These are phyloP conservation scores for Drosophila villosipedis DNA, from an alignment of 2,888 invertebrate genomes.

Conservation along the genomic window DNA sequence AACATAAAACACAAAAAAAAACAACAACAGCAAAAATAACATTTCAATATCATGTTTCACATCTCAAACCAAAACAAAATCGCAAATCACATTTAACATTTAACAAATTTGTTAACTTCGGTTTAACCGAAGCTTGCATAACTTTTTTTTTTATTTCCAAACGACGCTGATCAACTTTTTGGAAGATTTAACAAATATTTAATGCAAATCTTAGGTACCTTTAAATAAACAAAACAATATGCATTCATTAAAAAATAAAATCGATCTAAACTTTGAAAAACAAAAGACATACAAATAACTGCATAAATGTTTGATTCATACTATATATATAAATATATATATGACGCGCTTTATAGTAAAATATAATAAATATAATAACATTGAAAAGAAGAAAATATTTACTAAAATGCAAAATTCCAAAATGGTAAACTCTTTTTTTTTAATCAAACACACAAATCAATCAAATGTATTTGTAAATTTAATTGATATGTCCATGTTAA, in stretches of 20 bases:
- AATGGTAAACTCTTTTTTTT: constrained; percentile 32
- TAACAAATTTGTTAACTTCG: constrained; percentile 37
- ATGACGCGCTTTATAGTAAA: constrained; percentile 56
- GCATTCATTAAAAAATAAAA: constrained; percentile 45
- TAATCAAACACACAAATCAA: constrained; percentile 21
- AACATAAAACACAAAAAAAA: constrained; percentile 17
- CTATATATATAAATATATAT: constrained; percentile 20
- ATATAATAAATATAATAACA: constrained; percentile 5
- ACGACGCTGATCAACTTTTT: constrained; percentile 11
- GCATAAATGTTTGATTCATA: constrained; percentile 65
- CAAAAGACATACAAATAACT: constrained; percentile 32
- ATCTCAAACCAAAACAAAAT: constrained; percentile 52
- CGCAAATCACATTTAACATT: constrained; percentile 4
- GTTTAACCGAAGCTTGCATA: constrained; percentile 45
- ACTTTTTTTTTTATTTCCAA: constrained; percentile 23
- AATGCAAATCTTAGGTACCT: constrained; percentile 76
- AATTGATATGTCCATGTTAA: constrained; percentile 64
- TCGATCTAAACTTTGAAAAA: constrained; percentile 24
- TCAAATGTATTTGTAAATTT: constrained; percentile 65
- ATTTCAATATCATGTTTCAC: constrained; percentile 73
- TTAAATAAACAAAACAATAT: constrained; percentile 58
- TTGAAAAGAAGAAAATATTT: constrained; percentile 48
- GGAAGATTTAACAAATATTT: constrained; percentile 31
- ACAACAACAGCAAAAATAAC: constrained; percentile 43
- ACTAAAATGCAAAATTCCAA: constrained; percentile 46